Evolutionary conservation across 2,888 invertebrate genomes (phyloP).

Genomic region (Petrophora chlorosata): DNA sequence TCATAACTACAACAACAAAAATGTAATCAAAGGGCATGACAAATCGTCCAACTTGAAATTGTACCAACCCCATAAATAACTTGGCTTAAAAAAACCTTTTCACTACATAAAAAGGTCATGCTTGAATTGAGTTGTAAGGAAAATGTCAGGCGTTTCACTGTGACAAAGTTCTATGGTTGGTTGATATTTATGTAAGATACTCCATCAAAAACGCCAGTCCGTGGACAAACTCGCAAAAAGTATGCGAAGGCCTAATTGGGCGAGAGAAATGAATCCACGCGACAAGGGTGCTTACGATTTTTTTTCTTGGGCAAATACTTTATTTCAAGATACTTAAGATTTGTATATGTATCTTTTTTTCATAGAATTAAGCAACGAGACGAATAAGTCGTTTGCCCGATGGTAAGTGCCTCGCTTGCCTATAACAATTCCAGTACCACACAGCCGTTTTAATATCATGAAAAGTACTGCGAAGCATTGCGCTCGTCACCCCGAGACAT

Average conservation of each 20-base stretch:
- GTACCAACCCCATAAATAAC: conserved; percentile 14
- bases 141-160: neutral
- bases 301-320: too few relatives aligned
- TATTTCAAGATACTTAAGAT: too few relatives aligned
- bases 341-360: too few relatives aligned
- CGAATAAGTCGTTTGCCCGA: too few relatives aligned
- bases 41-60: conserved; percentile 37
- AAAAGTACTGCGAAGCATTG: too few relatives aligned
- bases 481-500: too few relatives aligned
- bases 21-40: conserved; percentile 37
- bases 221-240: conserved; percentile 23
- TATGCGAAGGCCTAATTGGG: conserved; percentile 23
- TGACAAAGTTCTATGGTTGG: conserved; percentile 4
- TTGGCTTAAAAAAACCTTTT: conserved; percentile 7
- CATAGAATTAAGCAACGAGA: too few relatives aligned
- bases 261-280: conserved; percentile 20
- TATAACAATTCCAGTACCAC: too few relatives aligned
- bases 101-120: neutral
- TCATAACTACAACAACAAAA: conserved; percentile 29
- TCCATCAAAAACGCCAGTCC: conserved; percentile 15
- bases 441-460: too few relatives aligned
- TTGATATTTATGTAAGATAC: conserved; percentile 14
- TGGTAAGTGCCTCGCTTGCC: too few relatives aligned
- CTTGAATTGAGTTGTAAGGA: neutral
- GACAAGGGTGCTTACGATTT: conserved; percentile 18